A percentile compares a stretch with the other conserved stretches of the same genome.
Evolutionary conservation across 2,797 vertebrate species (phyloP).

Genomic region (Carcharodon carcharias): DNA sequence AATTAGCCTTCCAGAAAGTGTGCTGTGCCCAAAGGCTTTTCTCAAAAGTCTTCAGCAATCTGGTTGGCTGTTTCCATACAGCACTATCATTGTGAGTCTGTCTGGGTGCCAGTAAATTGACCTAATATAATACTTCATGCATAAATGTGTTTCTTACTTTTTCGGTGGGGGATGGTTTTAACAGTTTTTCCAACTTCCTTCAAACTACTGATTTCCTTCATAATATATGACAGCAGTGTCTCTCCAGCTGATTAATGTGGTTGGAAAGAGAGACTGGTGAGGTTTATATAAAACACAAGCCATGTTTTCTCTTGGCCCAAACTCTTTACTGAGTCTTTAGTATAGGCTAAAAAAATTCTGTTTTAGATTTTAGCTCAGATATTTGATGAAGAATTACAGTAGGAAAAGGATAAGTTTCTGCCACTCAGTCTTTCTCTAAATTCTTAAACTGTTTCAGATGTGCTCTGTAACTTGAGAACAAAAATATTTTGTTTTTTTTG

Average conservation of each 20-base stretch:
- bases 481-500: background rate
- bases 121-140: background rate
- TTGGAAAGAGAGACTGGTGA: background rate
- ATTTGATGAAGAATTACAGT: background rate
- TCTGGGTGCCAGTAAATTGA: background rate
- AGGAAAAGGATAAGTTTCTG: background rate
- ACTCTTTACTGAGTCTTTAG: background rate
- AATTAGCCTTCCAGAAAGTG: background rate
- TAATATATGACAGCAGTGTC: background rate
- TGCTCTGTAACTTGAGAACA: background rate
- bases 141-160: background rate
- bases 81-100: background rate
- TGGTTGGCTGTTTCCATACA: background rate
- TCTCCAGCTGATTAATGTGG: background rate
- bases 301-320: background rate
- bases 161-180: background rate
- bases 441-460: background rate
- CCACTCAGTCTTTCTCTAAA: background rate
- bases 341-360: background rate
- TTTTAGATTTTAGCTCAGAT: background rate
- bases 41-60: background rate
- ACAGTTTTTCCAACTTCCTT: background rate
- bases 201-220: background rate
- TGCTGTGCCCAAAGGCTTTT: no score
- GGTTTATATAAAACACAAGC: background rate